Conservation (phyloP, 2,113 vertebrate species). For the Gallinago jamesoni region DNA sequence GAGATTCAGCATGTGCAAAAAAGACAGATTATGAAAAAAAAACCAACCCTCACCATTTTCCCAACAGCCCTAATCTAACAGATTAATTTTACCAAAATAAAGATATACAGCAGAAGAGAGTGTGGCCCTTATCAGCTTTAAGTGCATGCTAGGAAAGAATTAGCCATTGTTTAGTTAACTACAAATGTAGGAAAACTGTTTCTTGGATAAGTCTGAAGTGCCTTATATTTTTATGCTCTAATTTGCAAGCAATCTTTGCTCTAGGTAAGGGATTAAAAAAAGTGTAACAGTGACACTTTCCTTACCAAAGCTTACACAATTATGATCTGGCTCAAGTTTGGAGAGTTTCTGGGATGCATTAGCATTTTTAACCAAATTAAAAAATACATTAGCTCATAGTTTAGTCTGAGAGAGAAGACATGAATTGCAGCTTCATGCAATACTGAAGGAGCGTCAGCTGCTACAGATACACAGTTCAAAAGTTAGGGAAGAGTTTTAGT, state of each 20-base stretch:
- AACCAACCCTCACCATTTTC: not conserved
- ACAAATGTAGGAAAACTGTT: constrained; percentile 3
- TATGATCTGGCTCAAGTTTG: not conserved
- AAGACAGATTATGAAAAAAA: not conserved
- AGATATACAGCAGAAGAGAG: not conserved
- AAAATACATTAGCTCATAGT: not conserved
- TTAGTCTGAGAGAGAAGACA: not conserved
- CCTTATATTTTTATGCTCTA: constrained; percentile 49
- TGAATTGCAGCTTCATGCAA: not conserved
- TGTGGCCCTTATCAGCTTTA: not conserved
- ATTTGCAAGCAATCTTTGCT: constrained; percentile 47
- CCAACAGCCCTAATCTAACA: not conserved
- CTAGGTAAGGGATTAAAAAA: constrained; percentile 21
- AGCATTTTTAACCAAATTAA: not conserved
- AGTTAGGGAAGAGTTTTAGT: not conserved
- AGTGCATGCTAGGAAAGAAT: constrained; percentile 38
- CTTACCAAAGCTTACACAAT: not conserved
- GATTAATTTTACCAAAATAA: not conserved
- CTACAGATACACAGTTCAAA: not conserved
- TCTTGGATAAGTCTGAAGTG: constrained; percentile 41
- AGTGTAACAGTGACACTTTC: not conserved
- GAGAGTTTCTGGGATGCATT: not conserved
- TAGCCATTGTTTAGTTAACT: constrained; percentile 48
- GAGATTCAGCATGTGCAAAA: not conserved
- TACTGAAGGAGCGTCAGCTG: not conserved